A percentile compares a stretch with the other conserved stretches of the same genome.
These are phyloP conservation scores for Muscicapa adusta DNA, from an alignment of 2,113 vertebrate genomes.

Conservation along the genomic window DNA sequence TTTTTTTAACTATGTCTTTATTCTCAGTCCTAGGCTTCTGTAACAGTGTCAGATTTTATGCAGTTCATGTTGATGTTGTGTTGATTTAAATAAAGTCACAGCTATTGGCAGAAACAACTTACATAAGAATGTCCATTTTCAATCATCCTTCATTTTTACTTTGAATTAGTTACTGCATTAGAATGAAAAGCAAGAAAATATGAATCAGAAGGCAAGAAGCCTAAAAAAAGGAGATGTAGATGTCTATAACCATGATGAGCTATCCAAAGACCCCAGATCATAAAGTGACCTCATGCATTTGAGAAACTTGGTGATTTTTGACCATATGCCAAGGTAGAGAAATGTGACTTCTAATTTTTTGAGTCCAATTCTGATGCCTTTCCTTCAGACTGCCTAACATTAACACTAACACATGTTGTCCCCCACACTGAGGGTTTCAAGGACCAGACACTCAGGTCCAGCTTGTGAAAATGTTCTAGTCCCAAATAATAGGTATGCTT, in stretches of 20 bases:
- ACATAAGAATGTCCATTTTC: background rate
- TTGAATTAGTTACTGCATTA: background rate
- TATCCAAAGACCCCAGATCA: background rate
- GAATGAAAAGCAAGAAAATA: background rate
- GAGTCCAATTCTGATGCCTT: background rate
- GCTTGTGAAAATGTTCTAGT: background rate
- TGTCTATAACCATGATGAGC: background rate
- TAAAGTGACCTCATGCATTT: background rate
- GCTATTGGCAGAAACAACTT: background rate
- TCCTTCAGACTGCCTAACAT: background rate
- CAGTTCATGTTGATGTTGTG: background rate
- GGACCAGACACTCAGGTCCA: background rate
- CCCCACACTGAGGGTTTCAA: fast-evolving
- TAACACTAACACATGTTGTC: background rate
- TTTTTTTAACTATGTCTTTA: background rate
- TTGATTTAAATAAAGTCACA: background rate
- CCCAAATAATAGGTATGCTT: background rate
- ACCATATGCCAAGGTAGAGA: background rate
- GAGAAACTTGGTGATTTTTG: background rate
- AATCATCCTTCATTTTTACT: background rate
- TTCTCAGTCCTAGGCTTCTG: background rate
- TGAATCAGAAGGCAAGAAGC: background rate
- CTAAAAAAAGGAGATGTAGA: background rate
- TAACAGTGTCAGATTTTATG: background rate
- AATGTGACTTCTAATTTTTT: background rate